A percentile compares a stretch with the other conserved stretches of the same genome.
Evolutionary conservation across 2,888 invertebrate genomes (phyloP).

Genomic region (Chouioia cunea): DNA sequence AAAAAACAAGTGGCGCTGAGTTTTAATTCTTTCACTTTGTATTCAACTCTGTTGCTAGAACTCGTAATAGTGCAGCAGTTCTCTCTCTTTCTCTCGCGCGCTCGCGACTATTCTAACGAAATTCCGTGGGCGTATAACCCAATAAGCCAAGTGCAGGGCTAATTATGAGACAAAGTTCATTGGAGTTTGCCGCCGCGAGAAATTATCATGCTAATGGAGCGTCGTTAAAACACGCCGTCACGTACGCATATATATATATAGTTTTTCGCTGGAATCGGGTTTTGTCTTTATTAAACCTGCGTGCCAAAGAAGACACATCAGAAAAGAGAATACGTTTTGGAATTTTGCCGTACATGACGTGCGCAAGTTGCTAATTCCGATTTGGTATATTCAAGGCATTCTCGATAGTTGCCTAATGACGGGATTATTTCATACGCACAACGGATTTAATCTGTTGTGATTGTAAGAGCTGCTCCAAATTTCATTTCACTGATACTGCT

Average conservation of each 20-base stretch:
- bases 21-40: no score
- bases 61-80: neutral
- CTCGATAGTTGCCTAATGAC: no score
- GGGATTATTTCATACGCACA: no score
- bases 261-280: conserved; percentile 16
- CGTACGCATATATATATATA: neutral
- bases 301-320: neutral
- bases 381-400: no score
- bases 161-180: conserved; percentile 36
- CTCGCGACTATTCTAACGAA: conserved; percentile 8
- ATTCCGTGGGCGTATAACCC: conserved; percentile 10
- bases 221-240: conserved; percentile 6
- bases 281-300: conserved; percentile 18
- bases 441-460: no score
- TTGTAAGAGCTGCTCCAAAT: no score
- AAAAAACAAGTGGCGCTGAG: no score
- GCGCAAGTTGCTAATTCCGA: no score
- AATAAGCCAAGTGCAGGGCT: conserved; percentile 25
- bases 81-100: conserved; percentile 17
- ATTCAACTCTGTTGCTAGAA: no score
- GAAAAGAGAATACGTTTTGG: no score
- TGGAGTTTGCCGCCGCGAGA: conserved; percentile 4
- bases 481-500: no score
- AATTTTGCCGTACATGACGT: no score
- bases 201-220: conserved; percentile 34